phyloP scores from a whole-genome alignment of 2,113 vertebrate species.

The Pica pica region DNA sequence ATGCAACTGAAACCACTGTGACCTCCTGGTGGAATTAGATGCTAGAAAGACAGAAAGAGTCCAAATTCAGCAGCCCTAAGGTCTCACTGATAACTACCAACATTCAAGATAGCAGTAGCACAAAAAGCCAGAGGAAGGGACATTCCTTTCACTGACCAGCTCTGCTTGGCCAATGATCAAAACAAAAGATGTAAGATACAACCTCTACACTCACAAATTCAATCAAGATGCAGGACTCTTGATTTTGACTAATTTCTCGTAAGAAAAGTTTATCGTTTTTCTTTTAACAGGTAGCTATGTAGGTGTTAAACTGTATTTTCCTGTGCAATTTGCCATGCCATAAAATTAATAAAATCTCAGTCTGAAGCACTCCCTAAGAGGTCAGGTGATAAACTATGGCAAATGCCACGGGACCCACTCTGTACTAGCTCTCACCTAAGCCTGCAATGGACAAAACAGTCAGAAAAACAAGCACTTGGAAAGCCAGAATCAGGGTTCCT shows the following conservation, averaged over 20 bases:
- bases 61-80: neutral
- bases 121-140: neutral
- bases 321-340: neutral
- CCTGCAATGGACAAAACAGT: neutral
- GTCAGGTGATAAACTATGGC: neutral
- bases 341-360: neutral
- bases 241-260: neutral
- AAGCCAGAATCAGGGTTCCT: neutral
- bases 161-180: neutral
- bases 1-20: neutral
- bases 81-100: neutral
- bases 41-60: neutral
- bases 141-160: neutral
- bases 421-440: neutral
- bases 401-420: neutral
- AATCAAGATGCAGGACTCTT: neutral
- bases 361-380: neutral
- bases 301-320: neutral
- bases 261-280: rapidly evolving
- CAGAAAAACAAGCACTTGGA: neutral
- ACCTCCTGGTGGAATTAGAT: neutral
- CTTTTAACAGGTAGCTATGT: neutral
- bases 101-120: neutral
- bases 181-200: neutral
- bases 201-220: neutral